Evolutionary conservation across 2,888 invertebrate species (phyloP), one percentile per base, ranked within the genome.

Genomic region (Bellardia pandia): DNA sequence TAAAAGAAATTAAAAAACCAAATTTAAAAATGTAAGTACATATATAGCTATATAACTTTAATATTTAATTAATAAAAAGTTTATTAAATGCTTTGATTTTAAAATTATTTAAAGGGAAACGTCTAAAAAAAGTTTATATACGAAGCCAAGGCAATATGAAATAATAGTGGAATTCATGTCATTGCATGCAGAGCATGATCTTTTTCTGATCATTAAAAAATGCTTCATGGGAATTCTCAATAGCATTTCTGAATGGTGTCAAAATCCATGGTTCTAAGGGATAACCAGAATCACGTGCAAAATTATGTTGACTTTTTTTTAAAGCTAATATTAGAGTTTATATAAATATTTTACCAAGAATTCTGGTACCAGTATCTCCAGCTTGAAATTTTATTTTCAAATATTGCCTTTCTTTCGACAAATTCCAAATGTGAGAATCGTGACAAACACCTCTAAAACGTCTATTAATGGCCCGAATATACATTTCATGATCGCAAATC

Each of bases 221-320:
- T 14, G 40, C 37, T 72, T 72, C 71, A 14, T n/a, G 37, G 33
- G 71, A 72, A 53, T 33, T 16, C 40, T 72, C 33, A 40, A 16
- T 11, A 56, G 71, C 53, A 72, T 56, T 72, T 56, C 71, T 40
- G 40, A 40, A 72, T 56, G 56, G 56, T 37, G 71, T 72, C 37
- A 56, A n/a, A 53, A 56, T 37, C 71, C 23, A 23, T 23, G 23
- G 23, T 23, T 23, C 23, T 1, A 23, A 23, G 23, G 23, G 23
- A 23, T 23, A 72, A 40, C 71, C 71, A n/a, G 71, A 72, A 56
- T 72, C 53, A 37, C 71, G 56, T 72, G 37, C 23, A 42, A 58
- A 56, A 56, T 60, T 11, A 45, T 16, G 13, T 23, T 56, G 4
- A 56, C 4, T 56, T 56, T 13, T 56, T 56, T 56, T 0, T 2